Evolutionary conservation across 2,113 vertebrate species (phyloP), one percentile per base, ranked within the genome.

Genomic region (Sebastes fasciatus): DNA sequence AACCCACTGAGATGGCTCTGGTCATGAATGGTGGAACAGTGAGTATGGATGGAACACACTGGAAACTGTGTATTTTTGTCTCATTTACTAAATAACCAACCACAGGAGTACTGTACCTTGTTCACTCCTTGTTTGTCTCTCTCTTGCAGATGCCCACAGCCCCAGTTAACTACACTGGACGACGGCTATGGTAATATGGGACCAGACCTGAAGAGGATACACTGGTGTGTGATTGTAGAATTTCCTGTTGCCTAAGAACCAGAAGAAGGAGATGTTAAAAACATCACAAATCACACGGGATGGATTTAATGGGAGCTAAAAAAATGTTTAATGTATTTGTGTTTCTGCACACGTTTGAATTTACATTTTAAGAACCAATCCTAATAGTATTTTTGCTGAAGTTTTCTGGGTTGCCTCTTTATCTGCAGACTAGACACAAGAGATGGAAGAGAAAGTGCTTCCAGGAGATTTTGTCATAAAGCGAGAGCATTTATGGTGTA

Each of bases 1-100:
- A 99, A 88, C 98, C 98, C 40, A 99, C 98, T 42, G 98, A 99
- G 94, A 99, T 99, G 98, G 97, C 98, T 55, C 95, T 99, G 72
- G 97, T 99, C 82, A 97, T 99, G 92, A 99, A 99, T 7, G 98
- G 98, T 17, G 98, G 98, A 86, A 97, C 97, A 68, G 98, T 99
- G 94, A 98, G 97, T 88, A 48, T 6, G 2, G 40, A 14, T n/a
- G 5, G 66, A 66, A 58, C 9, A 62, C 42, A 66, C n/a, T 26
- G 26, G 26, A 26, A 26, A 34, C n/a, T 49, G 0, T 63, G 21
- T 45, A 55, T 19, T 21, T 52, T 14, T n/a, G 14, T 26, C 49
- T 73, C 16, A 49, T 70, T 58, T 40, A 34, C 43, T 9, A 58
- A 23, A 48, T 0, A 57, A 14, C 6, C 11, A 48, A 12, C 34